phyloP scores from a whole-genome alignment of 2,888 invertebrate species.

The Ochropleura leucogaster region DNA sequence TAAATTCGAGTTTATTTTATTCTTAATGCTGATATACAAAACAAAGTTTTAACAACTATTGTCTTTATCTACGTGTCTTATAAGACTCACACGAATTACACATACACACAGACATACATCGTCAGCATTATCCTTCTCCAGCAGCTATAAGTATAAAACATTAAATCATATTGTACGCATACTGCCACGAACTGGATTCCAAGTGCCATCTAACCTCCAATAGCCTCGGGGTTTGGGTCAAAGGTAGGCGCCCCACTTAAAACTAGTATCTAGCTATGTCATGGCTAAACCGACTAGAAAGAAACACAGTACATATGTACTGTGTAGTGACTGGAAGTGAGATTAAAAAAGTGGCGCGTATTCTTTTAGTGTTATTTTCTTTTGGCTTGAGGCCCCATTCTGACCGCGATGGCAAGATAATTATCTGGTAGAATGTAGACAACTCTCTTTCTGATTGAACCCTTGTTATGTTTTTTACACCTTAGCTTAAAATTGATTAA shows the following conservation, averaged over 20 bases:
- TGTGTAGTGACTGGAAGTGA: constrained; percentile 21
- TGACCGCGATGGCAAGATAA: constrained; percentile 66
- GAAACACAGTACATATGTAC: constrained; percentile 9
- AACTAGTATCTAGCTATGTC: constrained; percentile 47
- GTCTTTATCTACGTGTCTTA: background rate
- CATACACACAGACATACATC: background rate
- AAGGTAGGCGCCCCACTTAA: constrained; percentile 53
- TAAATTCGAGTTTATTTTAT: background rate
- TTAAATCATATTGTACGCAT: background rate
- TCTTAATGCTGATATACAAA: background rate
- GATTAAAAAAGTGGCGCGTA: constrained; percentile 54
- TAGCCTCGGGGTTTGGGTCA: constrained; percentile 51
- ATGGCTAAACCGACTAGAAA: constrained; percentile 28
- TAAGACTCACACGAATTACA: background rate
- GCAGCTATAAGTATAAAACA: background rate
- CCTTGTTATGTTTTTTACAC: constrained; percentile 9
- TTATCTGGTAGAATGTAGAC: constrained; percentile 64
- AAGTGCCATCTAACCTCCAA: constrained; percentile 30
- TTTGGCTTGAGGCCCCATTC: constrained; percentile 65
- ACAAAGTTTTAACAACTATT: background rate
- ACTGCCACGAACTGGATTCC: constrained; percentile 35
- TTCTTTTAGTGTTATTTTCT: constrained; percentile 54
- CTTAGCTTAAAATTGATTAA: background rate
- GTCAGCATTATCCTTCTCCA: background rate
- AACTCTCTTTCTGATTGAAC: constrained; percentile 44